phyloP scores from a whole-genome alignment of 2,797 vertebrate species.

The Numenius phaeopus region DNA sequence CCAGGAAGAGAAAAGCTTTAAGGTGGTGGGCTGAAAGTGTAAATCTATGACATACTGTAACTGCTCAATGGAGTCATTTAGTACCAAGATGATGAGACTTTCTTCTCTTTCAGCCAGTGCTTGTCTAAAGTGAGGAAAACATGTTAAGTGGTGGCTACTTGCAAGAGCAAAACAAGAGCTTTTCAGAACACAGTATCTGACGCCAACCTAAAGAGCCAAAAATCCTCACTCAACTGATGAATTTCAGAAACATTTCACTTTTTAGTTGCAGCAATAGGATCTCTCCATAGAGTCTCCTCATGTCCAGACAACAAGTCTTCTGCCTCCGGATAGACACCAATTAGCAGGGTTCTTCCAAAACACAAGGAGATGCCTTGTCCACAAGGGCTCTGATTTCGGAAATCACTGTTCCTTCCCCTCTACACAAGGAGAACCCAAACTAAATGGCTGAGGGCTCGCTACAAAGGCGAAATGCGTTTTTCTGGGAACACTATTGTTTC shows the following conservation, averaged over 20 bases:
- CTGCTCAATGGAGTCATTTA: background rate
- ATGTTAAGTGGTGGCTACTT: background rate
- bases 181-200: background rate
- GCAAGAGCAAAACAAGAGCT: background rate
- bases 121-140: background rate
- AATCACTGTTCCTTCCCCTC: background rate
- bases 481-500: background rate
- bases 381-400: background rate
- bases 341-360: background rate
- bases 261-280: background rate
- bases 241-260: background rate
- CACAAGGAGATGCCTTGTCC: background rate
- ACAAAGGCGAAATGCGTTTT: background rate
- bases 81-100: background rate
- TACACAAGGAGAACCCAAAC: background rate
- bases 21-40: background rate
- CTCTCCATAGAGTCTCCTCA: background rate
- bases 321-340: background rate
- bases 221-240: background rate
- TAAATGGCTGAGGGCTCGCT: fast-evolving
- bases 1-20: background rate
- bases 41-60: background rate
- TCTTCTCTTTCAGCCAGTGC: background rate
- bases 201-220: background rate
- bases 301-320: background rate